Evolutionary conservation across 2,797 vertebrate genomes (phyloP).

Genomic region (Myotis pilosus): DNA sequence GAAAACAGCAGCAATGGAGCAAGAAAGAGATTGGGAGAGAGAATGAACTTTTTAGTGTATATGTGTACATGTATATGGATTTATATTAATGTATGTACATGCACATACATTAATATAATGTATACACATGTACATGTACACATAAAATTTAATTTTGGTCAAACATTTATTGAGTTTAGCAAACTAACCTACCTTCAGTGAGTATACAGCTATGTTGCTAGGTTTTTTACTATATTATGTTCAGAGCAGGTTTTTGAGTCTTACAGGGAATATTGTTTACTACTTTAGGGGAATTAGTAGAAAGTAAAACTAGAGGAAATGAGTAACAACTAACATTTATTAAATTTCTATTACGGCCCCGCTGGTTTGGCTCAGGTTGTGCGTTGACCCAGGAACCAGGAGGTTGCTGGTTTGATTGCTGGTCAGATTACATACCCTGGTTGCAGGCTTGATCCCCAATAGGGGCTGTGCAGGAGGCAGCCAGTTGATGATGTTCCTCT

Average conservation of each 20-base stretch:
- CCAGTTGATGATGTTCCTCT: no score
- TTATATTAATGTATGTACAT: not conserved
- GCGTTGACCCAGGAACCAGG: no score
- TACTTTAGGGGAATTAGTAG: not conserved
- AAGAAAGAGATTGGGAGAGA: not conserved
- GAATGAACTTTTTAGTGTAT: not conserved
- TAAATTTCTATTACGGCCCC: not conserved
- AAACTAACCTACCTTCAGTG: not conserved
- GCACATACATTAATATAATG: no score
- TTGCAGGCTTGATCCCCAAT: no score
- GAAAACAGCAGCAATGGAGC: not conserved
- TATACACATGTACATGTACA: not conserved
- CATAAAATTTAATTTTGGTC: not conserved
- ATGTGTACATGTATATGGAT: not conserved
- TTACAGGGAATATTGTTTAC: not conserved
- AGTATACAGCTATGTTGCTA: not conserved
- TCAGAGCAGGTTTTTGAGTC: not conserved
- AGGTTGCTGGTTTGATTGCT: no score
- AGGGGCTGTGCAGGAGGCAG: no score
- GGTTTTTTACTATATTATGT: not conserved
- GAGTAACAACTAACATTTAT: slow-evolving; percentile 7
- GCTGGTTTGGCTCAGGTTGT: no score
- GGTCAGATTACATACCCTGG: no score
- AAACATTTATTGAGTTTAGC: not conserved
- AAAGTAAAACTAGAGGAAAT: not conserved